Base-by-base conservation (phyloP, 2,797 vertebrate species). In the Ctenopoma multispine region DNA sequence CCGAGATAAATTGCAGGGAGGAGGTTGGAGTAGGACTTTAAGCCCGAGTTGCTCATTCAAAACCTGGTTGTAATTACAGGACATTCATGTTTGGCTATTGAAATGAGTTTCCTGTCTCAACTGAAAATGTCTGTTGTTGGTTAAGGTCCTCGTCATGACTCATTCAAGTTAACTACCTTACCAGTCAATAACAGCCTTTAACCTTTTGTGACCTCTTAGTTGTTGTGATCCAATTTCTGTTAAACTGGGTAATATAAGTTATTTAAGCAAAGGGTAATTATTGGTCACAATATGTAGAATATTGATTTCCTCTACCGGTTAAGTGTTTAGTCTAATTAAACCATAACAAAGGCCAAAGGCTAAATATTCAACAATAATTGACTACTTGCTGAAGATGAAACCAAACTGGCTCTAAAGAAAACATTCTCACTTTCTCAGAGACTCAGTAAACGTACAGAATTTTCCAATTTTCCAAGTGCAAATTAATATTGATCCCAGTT, bases 131-230 rank as follows among this genome's bases (percentile, higher is more conserved):
- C 56, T 71, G 55, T 29, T 70, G 29, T 70, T 83, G 63, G 73
- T 88, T 85, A 79, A 61, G 44, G 60, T 69, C 75, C 68, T 84
- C 65, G 56, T 73, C 51, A 40, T 51, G 38, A 59, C 67, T 82
- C 76, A 67, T 67, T 85, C 57, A 47, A 85, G 75, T 88, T 87
- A 82, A 92, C 92, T 90, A 88, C 46, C 41, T 81, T 79, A 86
- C 40, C 57, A 82, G 88, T 93, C 89, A 80, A 90, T 92, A 77
- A 34, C 41, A 77, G 59, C 57, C 62, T 87, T 85, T 91, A 81
- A 90, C 84, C 89, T 86, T 79, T 62, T 20, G 62, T 89, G 87
- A 88, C 86, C 87, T 76, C 56, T n/a, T 0, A 58, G 71, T 74
- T 89, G 65, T 79, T 84, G 67, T 80, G 69, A 84, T 82, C 84